Evolutionary conservation across 2,888 invertebrate species (phyloP), one percentile per base, ranked within the genome.

Genomic region (Idaea straminata): DNA sequence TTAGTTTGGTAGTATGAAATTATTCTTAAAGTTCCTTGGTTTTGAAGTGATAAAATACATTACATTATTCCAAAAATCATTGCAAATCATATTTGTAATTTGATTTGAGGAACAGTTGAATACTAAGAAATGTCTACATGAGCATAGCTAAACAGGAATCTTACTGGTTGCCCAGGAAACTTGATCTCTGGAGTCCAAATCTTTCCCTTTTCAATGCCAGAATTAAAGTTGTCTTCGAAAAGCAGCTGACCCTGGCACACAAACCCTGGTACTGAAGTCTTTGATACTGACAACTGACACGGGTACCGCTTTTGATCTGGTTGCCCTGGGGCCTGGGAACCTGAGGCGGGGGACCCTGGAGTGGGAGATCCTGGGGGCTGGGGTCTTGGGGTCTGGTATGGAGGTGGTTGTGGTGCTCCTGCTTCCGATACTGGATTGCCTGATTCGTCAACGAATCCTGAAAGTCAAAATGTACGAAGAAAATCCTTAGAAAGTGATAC

Each of bases 121-220:
- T 38, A n/a, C 38, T 38, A 38, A 5, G 13, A 10, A 4, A 5
- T 10, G 38, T 38, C 13, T 6, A 13, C 38, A 38, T 6, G 13
- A 10, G 7, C 13, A 13, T 47, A 47, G 47, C 5, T 47, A 13
- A 10, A 47, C 7, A 47, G 47, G 5, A 10, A 3, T 47, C 91
- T 89, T 84, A 95, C 96, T 64, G 96, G 96, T 69, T 91, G 91
- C 0, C 91, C 93, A 15, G 94, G 91, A 78, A 95, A 94, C 77
- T 90, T 94, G 67, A 94, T 91, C 74, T 94, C 93, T 15, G 92
- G 87, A 6, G 87, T 92, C 95, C 94, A 95, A 35, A 88, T 83
- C n/a, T 88, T 88, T 0, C 89, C 87, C 66, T 93, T 90, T 0
- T 90, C 82, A 10, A 88, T 75, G 0, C 75, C 77, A 5, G 76